These are phyloP conservation scores for Eptesicus fuscus DNA, from an alignment of 2,113 vertebrate genomes.

Conservation along the genomic window DNA sequence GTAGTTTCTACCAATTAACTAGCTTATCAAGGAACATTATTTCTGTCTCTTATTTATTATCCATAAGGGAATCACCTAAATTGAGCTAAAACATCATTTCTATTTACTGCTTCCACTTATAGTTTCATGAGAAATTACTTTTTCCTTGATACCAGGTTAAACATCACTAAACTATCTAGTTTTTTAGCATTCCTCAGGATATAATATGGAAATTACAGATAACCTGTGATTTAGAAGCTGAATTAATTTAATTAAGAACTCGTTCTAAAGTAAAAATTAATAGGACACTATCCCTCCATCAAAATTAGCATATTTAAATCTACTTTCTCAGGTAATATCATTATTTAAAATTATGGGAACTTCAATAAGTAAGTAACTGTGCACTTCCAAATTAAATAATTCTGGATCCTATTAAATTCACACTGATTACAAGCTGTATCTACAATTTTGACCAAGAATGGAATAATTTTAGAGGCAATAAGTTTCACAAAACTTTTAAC, in stretches of 20 bases:
- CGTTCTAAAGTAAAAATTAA: background rate
- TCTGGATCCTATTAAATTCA: slow-evolving; percentile 11
- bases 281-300: background rate
- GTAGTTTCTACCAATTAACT: background rate
- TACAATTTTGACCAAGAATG: background rate
- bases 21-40: background rate
- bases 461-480: background rate
- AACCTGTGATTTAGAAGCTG: background rate
- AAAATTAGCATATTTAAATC: background rate
- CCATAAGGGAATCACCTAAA: background rate
- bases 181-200: background rate
- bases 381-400: background rate
- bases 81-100: background rate
- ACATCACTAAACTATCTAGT: background rate
- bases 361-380: background rate
- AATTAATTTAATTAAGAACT: background rate
- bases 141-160: background rate
- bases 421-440: background rate
- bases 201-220: background rate
- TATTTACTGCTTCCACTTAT: background rate
- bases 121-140: background rate
- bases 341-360: background rate
- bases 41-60: background rate
- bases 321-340: background rate
- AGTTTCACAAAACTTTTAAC: background rate